Percentiles rank a stretch among this genome's conserved stretches.
phyloP scores from a whole-genome alignment of 2,888 invertebrate species.

The Schrankia costaestrigalis region DNA sequence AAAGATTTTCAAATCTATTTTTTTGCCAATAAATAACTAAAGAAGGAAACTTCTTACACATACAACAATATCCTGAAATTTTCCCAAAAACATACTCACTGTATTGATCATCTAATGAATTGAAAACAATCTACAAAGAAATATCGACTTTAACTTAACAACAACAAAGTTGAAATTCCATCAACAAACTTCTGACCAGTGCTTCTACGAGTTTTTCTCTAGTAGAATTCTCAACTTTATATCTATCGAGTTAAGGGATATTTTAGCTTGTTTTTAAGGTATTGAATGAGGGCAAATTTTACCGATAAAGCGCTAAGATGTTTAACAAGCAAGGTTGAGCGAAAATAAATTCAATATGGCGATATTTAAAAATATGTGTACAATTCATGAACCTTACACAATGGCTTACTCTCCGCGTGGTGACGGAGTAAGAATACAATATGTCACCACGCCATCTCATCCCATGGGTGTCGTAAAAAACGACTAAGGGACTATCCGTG shows the following conservation, averaged over 20 bases:
- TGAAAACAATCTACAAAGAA: conserved; percentile 9
- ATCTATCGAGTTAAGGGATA: accelerated
- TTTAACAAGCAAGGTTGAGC: conserved; percentile 19
- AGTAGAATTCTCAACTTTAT: conserved; percentile 8
- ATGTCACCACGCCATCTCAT: too few species aligned
- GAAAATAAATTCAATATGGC: conserved; percentile 26
- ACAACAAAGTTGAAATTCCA: conserved; percentile 2
- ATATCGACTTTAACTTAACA: conserved; percentile 1
- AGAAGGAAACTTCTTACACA: too few species aligned
- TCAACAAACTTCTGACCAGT: neutral
- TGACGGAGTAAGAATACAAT: too few species aligned
- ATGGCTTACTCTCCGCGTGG: too few species aligned
- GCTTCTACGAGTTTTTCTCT: conserved; percentile 11
- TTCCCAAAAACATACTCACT: conserved; percentile 7
- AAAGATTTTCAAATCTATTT: too few species aligned
- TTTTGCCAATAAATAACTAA: too few species aligned
- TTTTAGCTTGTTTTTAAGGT: neutral
- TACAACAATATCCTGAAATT: neutral
- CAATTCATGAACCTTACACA: too few species aligned
- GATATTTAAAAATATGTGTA: conserved; percentile 3
- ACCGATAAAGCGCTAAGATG: conserved; percentile 17
- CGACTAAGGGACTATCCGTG: too few species aligned
- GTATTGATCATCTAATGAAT: conserved; percentile 15
- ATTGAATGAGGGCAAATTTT: conserved; percentile 20
- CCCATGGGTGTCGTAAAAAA: too few species aligned